phyloP scores from a whole-genome alignment of 2,888 invertebrate genomes.

The Auanema sp. region DNA sequence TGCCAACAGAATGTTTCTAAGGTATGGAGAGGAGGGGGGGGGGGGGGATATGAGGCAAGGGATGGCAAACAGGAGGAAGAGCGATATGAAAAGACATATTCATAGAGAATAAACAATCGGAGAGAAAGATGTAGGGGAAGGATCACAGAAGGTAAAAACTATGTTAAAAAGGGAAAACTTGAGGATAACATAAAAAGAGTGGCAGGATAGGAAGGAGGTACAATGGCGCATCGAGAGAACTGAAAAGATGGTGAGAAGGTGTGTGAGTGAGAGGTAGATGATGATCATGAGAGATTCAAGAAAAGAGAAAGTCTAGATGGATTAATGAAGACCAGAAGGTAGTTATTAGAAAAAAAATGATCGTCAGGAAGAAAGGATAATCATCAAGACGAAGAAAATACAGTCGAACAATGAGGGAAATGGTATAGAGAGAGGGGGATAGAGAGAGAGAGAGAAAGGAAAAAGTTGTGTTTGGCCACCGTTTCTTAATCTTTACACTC shows the following conservation, averaged over 20 bases:
- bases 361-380: constrained; percentile 17
- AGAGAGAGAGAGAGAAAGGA: constrained; percentile 3
- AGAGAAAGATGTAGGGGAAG: constrained; percentile 14
- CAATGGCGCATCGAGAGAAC: neutral
- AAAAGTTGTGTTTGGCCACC: neutral
- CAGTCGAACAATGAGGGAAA: constrained; percentile 7
- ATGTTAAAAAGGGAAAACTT: neutral
- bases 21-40: too few species aligned
- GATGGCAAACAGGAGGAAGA: constrained; percentile 16
- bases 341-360: constrained; percentile 10
- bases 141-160: constrained; percentile 7
- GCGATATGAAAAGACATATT: constrained; percentile 22
- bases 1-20: too few species aligned
- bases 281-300: constrained; percentile 8
- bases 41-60: constrained; percentile 10
- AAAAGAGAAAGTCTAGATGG: constrained; percentile 7
- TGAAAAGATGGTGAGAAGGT: neutral
- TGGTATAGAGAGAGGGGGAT: constrained; percentile 2
- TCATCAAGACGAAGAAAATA: constrained; percentile 10
- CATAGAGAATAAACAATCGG: constrained; percentile 16
- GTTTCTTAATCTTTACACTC: constrained; percentile 6
- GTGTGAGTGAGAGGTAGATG: constrained; percentile 5
- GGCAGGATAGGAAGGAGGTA: constrained; percentile 18
- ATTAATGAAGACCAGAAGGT: constrained; percentile 2
- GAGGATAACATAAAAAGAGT: constrained; percentile 2